Base-by-base conservation (phyloP, 2,113 vertebrate species). In the Oenanthe oenanthe region DNA sequence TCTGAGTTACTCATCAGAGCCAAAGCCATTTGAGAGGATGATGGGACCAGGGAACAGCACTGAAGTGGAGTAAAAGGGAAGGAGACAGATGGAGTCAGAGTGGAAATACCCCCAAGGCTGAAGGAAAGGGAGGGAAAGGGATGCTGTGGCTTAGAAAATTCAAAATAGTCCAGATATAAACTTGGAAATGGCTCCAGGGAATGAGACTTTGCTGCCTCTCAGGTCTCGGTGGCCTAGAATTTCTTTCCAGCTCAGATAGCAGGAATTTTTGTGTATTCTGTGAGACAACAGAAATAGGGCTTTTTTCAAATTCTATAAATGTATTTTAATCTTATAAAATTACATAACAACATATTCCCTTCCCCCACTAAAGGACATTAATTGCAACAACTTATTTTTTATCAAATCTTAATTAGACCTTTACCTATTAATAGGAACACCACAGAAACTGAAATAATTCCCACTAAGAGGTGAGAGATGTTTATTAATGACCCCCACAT, bases 221-320 rank as follows among this genome's bases (percentile, higher is more conserved):
- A 85, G 54, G 32, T 91, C 67, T 89, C 8, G 2, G 9, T 45
- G 47, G 47, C 87, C 78, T 42, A 80, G 38, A 89, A 85, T 94
- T 90, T 63, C n/a, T 66, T 94, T 94, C 87, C 81, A 76, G 70
- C 45, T 95, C 91, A 91, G 45, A 79, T 16, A 82, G 43, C 78
- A 93, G 62, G 12, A 10, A 1, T 4, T 66, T 93, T 85, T 94
- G 40, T 48, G 86, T 88, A 80, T 76, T 87, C 58, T 66, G 32
- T 50, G 71, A 88, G 71, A 95, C 66, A 89, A 95, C 17, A 50
- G 10, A 79, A 85, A 76, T 4, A 17, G 3, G 36, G 16, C 0
- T 40, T 21, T 51, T 61, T 61, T 71, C 25, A 34, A 78, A 57
- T 28, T 78, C 80, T 89, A 26, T 34, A 61, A 24, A 78, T 86